These are phyloP conservation scores for Halichondria panicea DNA, from an alignment of 37 sponge, comb jelly and placozoan genomes.

Conservation along the genomic window DNA sequence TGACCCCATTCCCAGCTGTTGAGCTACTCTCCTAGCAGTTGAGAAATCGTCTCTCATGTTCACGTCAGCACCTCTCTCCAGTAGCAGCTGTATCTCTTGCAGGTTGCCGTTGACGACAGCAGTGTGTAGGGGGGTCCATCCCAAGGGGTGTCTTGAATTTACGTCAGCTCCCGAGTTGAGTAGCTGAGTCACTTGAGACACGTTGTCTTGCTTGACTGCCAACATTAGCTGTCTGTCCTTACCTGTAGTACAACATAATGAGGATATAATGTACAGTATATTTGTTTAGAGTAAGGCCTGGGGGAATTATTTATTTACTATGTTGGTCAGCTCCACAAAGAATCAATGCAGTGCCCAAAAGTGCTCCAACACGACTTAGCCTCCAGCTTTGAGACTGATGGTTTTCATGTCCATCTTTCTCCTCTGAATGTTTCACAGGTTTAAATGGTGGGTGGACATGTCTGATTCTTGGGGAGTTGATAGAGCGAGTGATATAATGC, in stretches of 20 bases:
- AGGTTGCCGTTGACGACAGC: slow-evolving; percentile 61
- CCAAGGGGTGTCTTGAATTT: slow-evolving; percentile 70
- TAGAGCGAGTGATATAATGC: too few relatives aligned
- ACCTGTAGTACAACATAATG: slow-evolving; percentile 1
- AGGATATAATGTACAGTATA: too few relatives aligned
- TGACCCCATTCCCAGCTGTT: background rate
- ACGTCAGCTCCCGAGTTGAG: slow-evolving; percentile 70
- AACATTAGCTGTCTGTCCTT: slow-evolving; percentile 18
- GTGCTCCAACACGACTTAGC: too few relatives aligned
- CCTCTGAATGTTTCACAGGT: too few relatives aligned
- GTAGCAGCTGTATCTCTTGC: slow-evolving; percentile 43
- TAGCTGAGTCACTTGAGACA: background rate
- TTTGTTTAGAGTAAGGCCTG: too few relatives aligned
- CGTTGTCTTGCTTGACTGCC: slow-evolving; percentile 23
- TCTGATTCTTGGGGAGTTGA: too few relatives aligned
- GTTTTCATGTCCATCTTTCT: too few relatives aligned
- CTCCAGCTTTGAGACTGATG: too few relatives aligned
- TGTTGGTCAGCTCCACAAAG: too few relatives aligned
- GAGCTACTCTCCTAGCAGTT: slow-evolving; percentile 57
- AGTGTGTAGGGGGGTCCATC: slow-evolving; percentile 83
- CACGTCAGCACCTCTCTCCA: slow-evolving; percentile 77
- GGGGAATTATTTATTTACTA: too few relatives aligned
- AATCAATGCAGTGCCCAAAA: too few relatives aligned
- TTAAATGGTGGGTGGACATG: too few relatives aligned
- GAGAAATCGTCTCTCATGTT: slow-evolving; percentile 82